These are phyloP conservation scores for Mola mola DNA, from an alignment of 2,113 vertebrate genomes.

Conservation along the genomic window DNA sequence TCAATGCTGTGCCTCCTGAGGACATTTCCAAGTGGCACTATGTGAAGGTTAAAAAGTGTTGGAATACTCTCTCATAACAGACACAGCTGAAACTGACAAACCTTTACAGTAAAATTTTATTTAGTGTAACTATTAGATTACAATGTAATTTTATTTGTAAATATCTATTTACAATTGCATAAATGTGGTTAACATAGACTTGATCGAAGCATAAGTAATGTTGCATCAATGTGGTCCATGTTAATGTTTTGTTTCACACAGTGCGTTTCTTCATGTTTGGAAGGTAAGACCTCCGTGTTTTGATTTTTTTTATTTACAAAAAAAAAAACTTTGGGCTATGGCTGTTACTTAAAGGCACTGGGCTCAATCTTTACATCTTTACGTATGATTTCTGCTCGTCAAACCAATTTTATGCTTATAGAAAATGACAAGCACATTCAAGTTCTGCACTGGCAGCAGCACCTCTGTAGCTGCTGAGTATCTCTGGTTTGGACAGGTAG, in stretches of 20 bases:
- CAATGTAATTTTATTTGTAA: slow-evolving; percentile 20
- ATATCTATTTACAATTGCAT: slow-evolving; percentile 64
- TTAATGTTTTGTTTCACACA: slow-evolving; percentile 18
- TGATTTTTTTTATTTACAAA: slow-evolving; percentile 17
- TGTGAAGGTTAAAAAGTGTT: not conserved
- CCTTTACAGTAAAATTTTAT: not conserved
- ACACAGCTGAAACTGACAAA: not conserved
- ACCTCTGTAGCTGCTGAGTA: not conserved
- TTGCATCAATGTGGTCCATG: slow-evolving; percentile 26
- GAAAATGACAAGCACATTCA: not conserved
- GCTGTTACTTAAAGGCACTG: slow-evolving; percentile 51
- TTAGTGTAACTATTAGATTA: not conserved
- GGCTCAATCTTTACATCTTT: slow-evolving; percentile 26
- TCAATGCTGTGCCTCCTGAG: not conserved
- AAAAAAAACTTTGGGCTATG: slow-evolving; percentile 62
- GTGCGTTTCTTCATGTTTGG: slow-evolving; percentile 24
- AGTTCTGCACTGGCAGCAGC: slow-evolving; percentile 6
- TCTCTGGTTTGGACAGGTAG: not conserved
- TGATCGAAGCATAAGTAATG: slow-evolving; percentile 7
- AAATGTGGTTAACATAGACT: slow-evolving; percentile 26
- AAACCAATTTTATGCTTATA: not conserved
- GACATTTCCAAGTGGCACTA: not conserved
- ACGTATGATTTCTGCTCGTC: slow-evolving; percentile 22
- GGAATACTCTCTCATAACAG: not conserved
- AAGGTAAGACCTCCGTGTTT: slow-evolving; percentile 52